Conservation (phyloP, 2,113 vertebrate species). For the Balaeniceps rex region DNA sequence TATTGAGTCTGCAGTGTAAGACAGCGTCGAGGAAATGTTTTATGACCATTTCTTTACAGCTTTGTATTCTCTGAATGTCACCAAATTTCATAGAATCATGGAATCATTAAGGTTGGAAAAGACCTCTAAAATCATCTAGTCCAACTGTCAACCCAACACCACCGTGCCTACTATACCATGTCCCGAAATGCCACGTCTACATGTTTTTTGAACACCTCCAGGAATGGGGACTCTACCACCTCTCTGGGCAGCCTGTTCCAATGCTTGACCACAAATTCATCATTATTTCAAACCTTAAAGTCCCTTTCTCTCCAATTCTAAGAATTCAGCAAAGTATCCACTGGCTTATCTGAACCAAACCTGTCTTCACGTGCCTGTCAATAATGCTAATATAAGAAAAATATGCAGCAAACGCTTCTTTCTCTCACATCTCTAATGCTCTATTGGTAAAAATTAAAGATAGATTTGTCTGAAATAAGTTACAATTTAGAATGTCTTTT, state of each 20-base stretch:
- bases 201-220: too few relatives aligned
- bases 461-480: conserved; percentile 37
- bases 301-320: neutral
- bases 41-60: neutral
- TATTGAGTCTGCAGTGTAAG: neutral
- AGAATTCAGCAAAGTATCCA: neutral
- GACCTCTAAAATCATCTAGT: too few relatives aligned
- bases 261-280: too few relatives aligned
- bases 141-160: too few relatives aligned
- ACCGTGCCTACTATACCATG: too few relatives aligned
- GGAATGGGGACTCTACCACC: too few relatives aligned
- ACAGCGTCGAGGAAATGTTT: neutral
- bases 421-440: neutral
- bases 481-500: conserved; percentile 19
- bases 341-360: neutral
- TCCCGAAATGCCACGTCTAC: too few relatives aligned
- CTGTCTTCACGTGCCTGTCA: neutral
- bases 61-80: neutral
- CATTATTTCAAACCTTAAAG: neutral
- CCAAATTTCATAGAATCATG: neutral
- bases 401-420: neutral
- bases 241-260: too few relatives aligned
- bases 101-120: too few relatives aligned
- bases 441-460: conserved; percentile 31
- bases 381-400: neutral